Base-by-base conservation (phyloP, 1,140 invertebrate species). In the Phymorhynchus buccinoides region DNA sequence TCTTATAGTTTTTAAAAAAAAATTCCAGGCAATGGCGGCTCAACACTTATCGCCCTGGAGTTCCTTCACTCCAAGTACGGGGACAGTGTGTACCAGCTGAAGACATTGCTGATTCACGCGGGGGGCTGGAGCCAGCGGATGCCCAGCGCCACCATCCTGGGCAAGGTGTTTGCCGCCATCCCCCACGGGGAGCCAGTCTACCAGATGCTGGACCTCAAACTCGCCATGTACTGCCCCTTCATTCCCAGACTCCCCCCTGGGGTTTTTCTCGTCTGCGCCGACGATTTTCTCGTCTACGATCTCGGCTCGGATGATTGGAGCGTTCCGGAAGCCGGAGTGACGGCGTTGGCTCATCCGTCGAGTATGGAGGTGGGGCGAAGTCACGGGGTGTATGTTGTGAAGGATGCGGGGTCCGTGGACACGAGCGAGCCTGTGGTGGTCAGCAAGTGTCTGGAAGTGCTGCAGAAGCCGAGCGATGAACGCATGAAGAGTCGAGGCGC, bases 121-220 rank as follows among this genome's bases (percentile, higher is more conserved):
- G 94, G 94, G 66, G 94, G 94, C 7, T 92, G 92, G 85, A 94
- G 94, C 87, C 93, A 94, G 88, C 87, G 94, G 78, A 90, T 94
- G 84, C 94, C 94, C 32, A 93, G 91, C 86, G 88, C 93, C 32
- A 92, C 91, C 78, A 89, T 94, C 30, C 87, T 94, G 0, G 94
- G 94, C 4, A 94, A 94, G 88, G 88, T 94, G 18, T 94, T 94
- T 83, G 90, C 92, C 22, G 89, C 92, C 35, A 84, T 94, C 1
- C 94, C 94, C 16, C 87, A 88, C 79, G 91, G 91, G 41, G 81
- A 87, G 14, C 88, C 89, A 0, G 77, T 91, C 44, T 92, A 91
- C 79, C 91, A 93, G 77, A 92, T 94, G 91, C 85, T 94, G 14
- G 94, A 94, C 84, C 80, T 94, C 7, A 94, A 94, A 87, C 87